Base-by-base conservation (phyloP, 2,797 vertebrate genomes). In the Mallotus villosus region DNA sequence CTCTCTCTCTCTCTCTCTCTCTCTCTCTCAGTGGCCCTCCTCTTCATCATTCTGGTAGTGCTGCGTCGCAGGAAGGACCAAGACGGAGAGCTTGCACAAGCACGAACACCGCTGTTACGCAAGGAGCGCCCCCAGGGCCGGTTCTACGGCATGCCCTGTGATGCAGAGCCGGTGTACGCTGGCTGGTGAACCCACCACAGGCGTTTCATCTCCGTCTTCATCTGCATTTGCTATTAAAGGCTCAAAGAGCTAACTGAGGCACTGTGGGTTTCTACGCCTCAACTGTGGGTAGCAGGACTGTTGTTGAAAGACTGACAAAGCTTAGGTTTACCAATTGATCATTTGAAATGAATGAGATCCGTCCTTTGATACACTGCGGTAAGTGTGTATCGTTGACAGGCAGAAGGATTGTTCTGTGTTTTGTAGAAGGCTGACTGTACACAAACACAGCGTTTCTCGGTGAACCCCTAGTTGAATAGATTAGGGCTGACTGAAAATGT, bases 161-260 rank as follows among this genome's bases (percentile, higher is more conserved):
- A 95, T 55, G 91, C 88, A 5, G 94, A 95, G 68, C 95, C 95
- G 0, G 92, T 97, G 14, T 97, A 97, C 3, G 94, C 96, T 0
- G 96, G 96, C 71, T 97, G 96, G 96, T 96, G 92, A 93, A 2
- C 0, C 4, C 2, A 22, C 7, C 11, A 14, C 41, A 46, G 41
- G 41, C 41, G 2, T 46, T 8, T 14, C 0, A 14, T 46, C 11
- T 14, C 61, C 32, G 25, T 27, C 68, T 11, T 59, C 16, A 3
- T 17, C 25, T 63, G 4, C 70, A 8, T 60, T 61, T 73, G 11
- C 9, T 63, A 63, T 2, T 32, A 22, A 21, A 16, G 22, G 68
- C 64, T 66, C 16, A 22, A 7, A 27, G 53, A 41, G 11, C 24
- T 67, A 67, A 72, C 5, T 37, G 69, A 8, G 41, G 9, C 41